phyloP scores from a whole-genome alignment of 2,113 vertebrate species.

The Chauna torquata region DNA sequence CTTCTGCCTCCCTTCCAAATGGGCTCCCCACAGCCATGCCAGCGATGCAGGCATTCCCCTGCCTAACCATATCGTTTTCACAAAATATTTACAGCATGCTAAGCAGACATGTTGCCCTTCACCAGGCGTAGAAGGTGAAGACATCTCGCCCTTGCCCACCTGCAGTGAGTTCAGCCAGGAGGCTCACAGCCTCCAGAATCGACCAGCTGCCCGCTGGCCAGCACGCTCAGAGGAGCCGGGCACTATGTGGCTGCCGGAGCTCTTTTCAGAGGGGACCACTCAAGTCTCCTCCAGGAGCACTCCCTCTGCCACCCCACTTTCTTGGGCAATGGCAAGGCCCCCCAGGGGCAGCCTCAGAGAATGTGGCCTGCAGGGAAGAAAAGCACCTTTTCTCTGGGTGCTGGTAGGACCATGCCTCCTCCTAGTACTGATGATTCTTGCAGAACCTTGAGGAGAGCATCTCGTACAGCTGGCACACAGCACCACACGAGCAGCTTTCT shows the following conservation, averaged over 20 bases:
- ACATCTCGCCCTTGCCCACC: no score
- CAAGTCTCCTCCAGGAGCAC: neutral
- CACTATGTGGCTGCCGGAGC: neutral
- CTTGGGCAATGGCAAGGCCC: neutral
- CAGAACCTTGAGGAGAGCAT: neutral
- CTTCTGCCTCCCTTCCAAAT: neutral
- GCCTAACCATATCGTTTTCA: neutral
- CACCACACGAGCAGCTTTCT: no score
- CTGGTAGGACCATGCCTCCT: neutral
- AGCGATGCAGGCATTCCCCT: neutral
- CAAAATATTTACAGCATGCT: neutral
- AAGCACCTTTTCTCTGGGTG: neutral
- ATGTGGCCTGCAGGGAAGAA: neutral
- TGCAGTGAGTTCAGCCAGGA: no score
- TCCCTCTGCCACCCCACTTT: neutral
- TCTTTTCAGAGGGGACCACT: neutral
- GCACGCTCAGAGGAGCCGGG: neutral
- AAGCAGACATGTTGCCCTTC: neutral
- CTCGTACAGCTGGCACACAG: neutral
- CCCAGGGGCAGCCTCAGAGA: neutral
- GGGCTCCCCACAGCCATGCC: neutral
- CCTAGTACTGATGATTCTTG: rapidly evolving
- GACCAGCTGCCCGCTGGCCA: rapidly evolving
- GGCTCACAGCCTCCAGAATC: neutral
- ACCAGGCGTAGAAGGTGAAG: neutral